Percentiles rank a stretch among this genome's conserved stretches.
phyloP scores from a whole-genome alignment of 2,113 vertebrate species.

The Anoura caudifer region DNA sequence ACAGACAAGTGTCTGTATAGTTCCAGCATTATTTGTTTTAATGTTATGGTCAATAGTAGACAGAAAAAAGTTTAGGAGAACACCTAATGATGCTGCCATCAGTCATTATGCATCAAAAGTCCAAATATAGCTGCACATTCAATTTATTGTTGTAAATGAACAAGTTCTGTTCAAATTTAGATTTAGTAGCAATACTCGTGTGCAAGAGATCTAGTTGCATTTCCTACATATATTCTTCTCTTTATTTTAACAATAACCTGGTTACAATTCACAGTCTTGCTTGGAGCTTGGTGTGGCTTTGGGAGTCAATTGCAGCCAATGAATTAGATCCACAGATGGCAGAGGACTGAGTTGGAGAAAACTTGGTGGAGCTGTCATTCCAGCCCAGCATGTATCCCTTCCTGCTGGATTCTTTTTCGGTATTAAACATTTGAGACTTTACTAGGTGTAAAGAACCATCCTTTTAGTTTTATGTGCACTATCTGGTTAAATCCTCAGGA shows the following conservation, averaged over 20 bases:
- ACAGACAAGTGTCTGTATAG: neutral
- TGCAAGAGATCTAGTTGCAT: neutral
- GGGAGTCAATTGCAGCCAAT: neutral
- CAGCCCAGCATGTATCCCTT: neutral
- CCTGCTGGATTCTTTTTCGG: neutral
- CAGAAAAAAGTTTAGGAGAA: neutral
- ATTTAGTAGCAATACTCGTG: neutral
- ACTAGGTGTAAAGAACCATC: neutral
- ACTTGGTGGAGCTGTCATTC: neutral
- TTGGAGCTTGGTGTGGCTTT: neutral
- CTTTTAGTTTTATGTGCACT: neutral
- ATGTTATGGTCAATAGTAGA: neutral
- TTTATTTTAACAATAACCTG: neutral
- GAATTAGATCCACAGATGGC: neutral
- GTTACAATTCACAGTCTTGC: neutral
- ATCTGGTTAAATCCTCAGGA: too few relatives aligned
- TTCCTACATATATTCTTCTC: neutral
- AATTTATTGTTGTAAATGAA: neutral
- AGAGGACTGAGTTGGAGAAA: neutral
- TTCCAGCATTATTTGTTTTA: neutral
- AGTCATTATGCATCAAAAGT: neutral
- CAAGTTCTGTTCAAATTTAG: neutral
- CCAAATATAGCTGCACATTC: neutral
- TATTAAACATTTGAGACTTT: neutral
- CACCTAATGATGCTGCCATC: neutral